Evolutionary conservation across 1,140 invertebrate species (phyloP), one percentile per base, ranked within the genome.

Genomic region (Marisa cornuarietis): DNA sequence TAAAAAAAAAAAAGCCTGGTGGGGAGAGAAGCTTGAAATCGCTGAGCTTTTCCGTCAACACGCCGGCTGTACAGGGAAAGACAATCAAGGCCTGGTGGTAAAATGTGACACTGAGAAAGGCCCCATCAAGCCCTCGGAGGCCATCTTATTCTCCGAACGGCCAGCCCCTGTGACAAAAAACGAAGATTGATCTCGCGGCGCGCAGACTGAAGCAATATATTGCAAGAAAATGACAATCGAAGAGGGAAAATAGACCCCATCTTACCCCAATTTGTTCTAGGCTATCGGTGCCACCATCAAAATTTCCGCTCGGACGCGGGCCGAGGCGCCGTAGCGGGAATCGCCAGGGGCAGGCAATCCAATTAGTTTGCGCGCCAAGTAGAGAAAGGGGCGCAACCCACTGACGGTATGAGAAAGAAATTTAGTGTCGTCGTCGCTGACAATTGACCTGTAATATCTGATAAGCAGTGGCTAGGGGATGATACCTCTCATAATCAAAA

Each of bases 401-500:
- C 26, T 9, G 26, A 62, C 14, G 61, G 42, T 13, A 62, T 26
- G 31, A 65, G 75, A 77, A n/a, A 77, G 75, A 77, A 77, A 77
- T 77, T 77, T 77, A 77, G 75, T 77, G 75, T 77, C 75, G 75
- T 77, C 75, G 63, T 54, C 75, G 75, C 75, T 77, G 75, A 77
- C 75, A 77, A 77, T 77, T 69, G 75, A 77, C 75, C 75, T 65
- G 75, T 52, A 77, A 68, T 68, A 77, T 77, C 75, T 77, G 75
- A 77, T 77, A 77, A 77, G 75, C 63, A 51, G 75, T 42, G 65
- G 75, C 75, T 69, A 65, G 63, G 75, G 75, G 75, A 77, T 77
- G 75, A 77, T 77, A 77, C 75, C 68, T 51, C 75, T 77, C 75
- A 77, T 77, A 77, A 77, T 77, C 75, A 68, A 77, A 77, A 77